Evolutionary conservation across 2,113 vertebrate species (phyloP), one percentile per base, ranked within the genome.

Genomic region (Calonectris borealis): DNA sequence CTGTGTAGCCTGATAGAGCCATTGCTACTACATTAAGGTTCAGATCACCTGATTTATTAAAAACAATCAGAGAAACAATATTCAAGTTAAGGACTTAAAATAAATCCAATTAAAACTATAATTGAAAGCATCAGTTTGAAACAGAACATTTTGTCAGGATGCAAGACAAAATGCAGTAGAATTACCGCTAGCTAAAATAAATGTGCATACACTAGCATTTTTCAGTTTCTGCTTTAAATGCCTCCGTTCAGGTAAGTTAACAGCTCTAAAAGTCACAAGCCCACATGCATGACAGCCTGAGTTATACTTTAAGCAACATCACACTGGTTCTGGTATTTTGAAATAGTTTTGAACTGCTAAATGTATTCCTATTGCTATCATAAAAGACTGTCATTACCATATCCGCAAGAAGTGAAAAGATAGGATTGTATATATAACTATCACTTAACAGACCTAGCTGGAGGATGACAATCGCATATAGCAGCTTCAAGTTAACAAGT

Each of bases 11-110:
- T 1, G 99, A 99, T 46, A 99, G 97, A 70, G 99, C 99, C 99
- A 99, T 99, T 87, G 99, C 99, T 78, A 99, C 99, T 42, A 99
- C 99, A n/a, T 99, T 99, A 88, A 99, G 98, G 97, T 99, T 99
- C 97, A 99, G 97, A 97, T 99, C 99, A 72, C 99, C 99, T 99
- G 97, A 19, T 94, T 65, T 34, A 95, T 79, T 57, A 94, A 90
- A 97, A 97, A 88, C 16, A 96, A 29, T 15, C 52, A 76, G 36
- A 42, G 26, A 86, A 93, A 90, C 8, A 88, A 22, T 18, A 84
- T 32, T 81, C 7, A 78, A 61, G 40, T 75, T 61, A 78, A 71
- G 5, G 40, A 81, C 71, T 88, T 77, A 1, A 34, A 86, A 90
- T 34, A 46, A 76, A 55, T 16, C 26, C 16, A 21, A 16, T 62